These are phyloP conservation scores for Lumbricus terrestris DNA, from an alignment of 2,888 invertebrate species.

Conservation along the genomic window DNA sequence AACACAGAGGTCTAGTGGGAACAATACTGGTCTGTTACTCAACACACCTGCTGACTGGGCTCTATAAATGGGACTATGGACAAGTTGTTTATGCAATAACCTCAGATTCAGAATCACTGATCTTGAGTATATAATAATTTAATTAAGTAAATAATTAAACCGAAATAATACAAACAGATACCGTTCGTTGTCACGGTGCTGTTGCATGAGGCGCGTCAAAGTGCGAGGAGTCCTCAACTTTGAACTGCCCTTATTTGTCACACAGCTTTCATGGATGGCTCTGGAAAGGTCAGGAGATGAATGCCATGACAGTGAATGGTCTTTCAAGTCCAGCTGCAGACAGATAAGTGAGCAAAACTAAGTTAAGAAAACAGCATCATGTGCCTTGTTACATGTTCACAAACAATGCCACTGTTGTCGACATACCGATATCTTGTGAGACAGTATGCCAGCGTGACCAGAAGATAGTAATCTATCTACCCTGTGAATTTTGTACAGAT, in stretches of 20 bases:
- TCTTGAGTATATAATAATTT: background rate
- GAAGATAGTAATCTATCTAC: too few species aligned
- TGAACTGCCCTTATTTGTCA: background rate
- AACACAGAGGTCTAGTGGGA: too few species aligned
- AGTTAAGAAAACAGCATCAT: background rate
- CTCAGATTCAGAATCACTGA: too few species aligned
- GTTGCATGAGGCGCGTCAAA: slow-evolving; percentile 49
- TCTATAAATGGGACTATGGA: too few species aligned
- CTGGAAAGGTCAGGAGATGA: background rate
- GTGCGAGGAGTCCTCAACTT: slow-evolving; percentile 46
- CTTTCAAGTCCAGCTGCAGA: background rate
- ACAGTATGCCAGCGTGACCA: too few species aligned
- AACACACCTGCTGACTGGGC: background rate
- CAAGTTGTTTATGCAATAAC: too few species aligned
- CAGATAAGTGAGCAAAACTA: background rate
- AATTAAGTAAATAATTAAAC: background rate
- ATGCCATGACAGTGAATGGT: background rate
- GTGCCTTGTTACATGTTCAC: background rate
- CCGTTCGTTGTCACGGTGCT: slow-evolving; percentile 55
- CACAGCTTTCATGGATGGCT: background rate
- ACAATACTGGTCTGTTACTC: background rate
- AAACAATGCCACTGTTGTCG: too few species aligned
- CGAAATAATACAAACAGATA: slow-evolving; percentile 27
- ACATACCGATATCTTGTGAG: too few species aligned
- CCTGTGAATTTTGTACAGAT: too few species aligned